Percentiles rank a stretch among this genome's conserved stretches.
These are phyloP conservation scores for Meteorus cinctellus DNA, from an alignment of 2,888 invertebrate species.

Conservation along the genomic window DNA sequence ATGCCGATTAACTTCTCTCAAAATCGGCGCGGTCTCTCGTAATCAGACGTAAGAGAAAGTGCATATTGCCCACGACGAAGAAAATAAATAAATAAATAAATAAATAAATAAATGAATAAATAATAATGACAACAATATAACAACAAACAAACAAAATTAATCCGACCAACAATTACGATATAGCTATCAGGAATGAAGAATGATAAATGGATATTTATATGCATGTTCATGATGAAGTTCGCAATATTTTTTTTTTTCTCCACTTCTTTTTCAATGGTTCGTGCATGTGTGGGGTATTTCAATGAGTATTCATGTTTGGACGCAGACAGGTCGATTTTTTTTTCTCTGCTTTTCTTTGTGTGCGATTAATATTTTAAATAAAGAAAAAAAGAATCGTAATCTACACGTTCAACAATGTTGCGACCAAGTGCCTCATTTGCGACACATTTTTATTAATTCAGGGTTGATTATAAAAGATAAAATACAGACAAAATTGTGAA, in stretches of 20 bases:
- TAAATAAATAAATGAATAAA: not conserved
- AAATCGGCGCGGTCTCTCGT: conserved; percentile 28
- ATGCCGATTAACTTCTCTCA: conserved; percentile 22
- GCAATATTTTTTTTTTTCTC: not conserved
- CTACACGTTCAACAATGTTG: too few species aligned
- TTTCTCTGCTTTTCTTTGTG: too few species aligned
- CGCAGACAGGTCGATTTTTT: too few species aligned
- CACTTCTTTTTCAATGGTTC: too few species aligned
- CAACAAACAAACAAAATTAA: conserved; percentile 11
- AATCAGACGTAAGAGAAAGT: conserved; percentile 36
- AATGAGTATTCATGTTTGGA: too few species aligned
- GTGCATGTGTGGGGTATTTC: too few species aligned
- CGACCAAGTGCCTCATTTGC: too few species aligned
- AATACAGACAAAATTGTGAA: too few species aligned
- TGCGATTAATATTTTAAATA: too few species aligned
- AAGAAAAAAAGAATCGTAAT: too few species aligned
- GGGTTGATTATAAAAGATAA: too few species aligned
- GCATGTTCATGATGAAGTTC: not conserved
- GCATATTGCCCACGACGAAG: not conserved
- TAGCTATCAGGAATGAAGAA: not conserved
- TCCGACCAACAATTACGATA: conserved; percentile 17
- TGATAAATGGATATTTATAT: not conserved
- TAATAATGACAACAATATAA: conserved; percentile 1
- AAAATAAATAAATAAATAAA: conserved; percentile 1
- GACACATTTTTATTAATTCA: too few species aligned